Percentiles rank a stretch among this genome's conserved stretches.
Conservation (phyloP, 2,888 invertebrate genomes). For the Epirrhoe alternata region DNA sequence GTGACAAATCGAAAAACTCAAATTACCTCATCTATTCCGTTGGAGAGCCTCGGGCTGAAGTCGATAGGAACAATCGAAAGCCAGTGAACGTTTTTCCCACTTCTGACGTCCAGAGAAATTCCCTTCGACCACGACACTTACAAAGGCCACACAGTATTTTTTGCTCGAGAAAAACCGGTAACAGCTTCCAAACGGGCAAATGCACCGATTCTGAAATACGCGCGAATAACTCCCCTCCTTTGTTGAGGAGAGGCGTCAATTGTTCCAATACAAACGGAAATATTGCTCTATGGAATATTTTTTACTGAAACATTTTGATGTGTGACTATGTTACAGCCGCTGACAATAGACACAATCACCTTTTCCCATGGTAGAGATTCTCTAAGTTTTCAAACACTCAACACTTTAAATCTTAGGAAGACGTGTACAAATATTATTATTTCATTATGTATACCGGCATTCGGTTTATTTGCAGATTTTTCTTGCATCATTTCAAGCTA, state of each 20-base stretch:
- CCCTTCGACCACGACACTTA: constrained; percentile 46
- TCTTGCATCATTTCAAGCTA: too few relatives aligned
- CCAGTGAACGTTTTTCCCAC: not conserved
- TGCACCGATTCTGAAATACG: constrained; percentile 66
- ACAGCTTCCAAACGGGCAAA: constrained; percentile 72
- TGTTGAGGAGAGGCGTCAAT: constrained; percentile 67
- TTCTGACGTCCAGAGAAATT: constrained; percentile 7
- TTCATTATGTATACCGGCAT: too few relatives aligned
- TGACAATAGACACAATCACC: constrained; percentile 31
- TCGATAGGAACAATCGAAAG: not conserved
- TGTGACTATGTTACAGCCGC: constrained; percentile 36
- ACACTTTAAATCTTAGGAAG: not conserved
- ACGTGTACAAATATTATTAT: too few relatives aligned
- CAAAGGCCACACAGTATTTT: constrained; percentile 58
- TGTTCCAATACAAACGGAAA: constrained; percentile 74
- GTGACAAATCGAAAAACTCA: too few relatives aligned
- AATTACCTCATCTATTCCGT: too few relatives aligned
- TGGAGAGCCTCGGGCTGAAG: not conserved
- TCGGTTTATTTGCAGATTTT: too few relatives aligned
- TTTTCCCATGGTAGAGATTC: not conserved
- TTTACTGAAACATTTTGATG: constrained; percentile 53
- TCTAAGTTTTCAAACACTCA: not conserved
- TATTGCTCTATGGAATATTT: constrained; percentile 66
- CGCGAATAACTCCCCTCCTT: constrained; percentile 59
- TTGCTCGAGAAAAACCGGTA: constrained; percentile 68